Evolutionary conservation across 37 sponge, comb jelly and placozoan genomes (phyloP).

Genomic region (Cladorhizidae sp.): DNA sequence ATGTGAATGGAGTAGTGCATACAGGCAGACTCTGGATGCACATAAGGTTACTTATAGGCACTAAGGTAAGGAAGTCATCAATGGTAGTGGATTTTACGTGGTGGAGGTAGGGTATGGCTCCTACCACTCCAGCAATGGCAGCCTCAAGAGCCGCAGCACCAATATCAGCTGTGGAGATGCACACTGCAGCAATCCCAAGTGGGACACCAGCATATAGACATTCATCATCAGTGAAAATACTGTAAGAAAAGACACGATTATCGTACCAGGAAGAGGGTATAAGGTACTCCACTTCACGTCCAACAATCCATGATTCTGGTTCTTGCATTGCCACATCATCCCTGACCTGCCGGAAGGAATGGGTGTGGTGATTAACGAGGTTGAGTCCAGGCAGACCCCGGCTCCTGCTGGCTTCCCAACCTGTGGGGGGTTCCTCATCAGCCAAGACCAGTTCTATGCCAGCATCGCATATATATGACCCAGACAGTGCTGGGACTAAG

Average conservation of each 20-base stretch:
- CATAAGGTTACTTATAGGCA: no score
- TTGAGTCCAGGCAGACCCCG: conserved; percentile 10
- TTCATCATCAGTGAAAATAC: conserved; percentile 16
- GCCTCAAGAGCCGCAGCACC: not conserved
- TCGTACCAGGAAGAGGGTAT: conserved; percentile 86
- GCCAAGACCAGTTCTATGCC: conserved; percentile 6
- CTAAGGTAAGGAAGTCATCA: conserved; percentile 8
- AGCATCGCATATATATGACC: conserved; percentile 17
- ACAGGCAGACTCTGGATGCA: no score
- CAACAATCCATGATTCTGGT: conserved; percentile 92
- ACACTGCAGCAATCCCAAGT: conserved; percentile 17
- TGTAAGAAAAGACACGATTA: conserved; percentile 80
- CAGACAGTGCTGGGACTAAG: not conserved
- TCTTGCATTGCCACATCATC: conserved; percentile 90
- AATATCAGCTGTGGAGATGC: conserved; percentile 50
- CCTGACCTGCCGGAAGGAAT: conserved; percentile 80
- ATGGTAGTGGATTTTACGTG: conserved; percentile 39
- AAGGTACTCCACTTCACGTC: conserved; percentile 69
- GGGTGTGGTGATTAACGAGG: conserved; percentile 71
- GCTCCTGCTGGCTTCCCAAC: conserved; percentile 33
- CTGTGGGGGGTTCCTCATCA: conserved; percentile 28
- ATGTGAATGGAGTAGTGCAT: no score
- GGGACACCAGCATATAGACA: not conserved
- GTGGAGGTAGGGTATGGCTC: conserved; percentile 65
- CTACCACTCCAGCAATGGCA: conserved; percentile 16